Evolutionary conservation across 2,888 invertebrate genomes (phyloP), one percentile per base, ranked within the genome.

Genomic region (Bembecia ichneumoniformis): DNA sequence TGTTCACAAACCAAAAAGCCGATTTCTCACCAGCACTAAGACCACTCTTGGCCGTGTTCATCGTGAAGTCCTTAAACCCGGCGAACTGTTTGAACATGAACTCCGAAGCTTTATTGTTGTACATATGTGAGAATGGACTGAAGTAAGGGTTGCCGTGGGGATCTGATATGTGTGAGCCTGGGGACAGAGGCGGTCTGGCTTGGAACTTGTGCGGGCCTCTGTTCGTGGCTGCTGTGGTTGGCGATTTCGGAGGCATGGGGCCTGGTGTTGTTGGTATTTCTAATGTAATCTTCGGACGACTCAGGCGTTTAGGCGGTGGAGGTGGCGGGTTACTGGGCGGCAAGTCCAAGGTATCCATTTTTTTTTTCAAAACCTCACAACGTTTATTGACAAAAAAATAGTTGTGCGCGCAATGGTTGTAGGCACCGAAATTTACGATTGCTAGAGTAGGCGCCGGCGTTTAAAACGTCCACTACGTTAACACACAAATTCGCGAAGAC

Each of bases 21-120:
- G 91, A 89, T 71, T 94, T 95, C 76, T 96, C 96, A 52, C 96
- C 96, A 36, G 92, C 91, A 76, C 94, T 94, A 56, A 96, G 79
- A 17, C 96, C 95, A 50, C 93, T 91, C 66, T 94, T 95, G 5
- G 91, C 91, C 1, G 90, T 90, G 57, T 88, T 90, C 82, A 89
- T 86, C 0, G 94, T 94, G 68, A 94, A 91, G 72, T 94, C 92
- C 63, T 91, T 92, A 60, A 94, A 91, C 0, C 93, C 94, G 60
- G 91, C 91, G 59, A 95, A 93, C 65, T 94, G 94, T 58, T 93
- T 91, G 66, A 93, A 93, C 88, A 94, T 91, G 62, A 94, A 95
- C 57, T 92, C 92, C 0, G 93, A 93, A 0, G 93, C 92, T 56
- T 91, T 93, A 55, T 88, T 90, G 1, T 90, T 87, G 58, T 92